These are phyloP conservation scores for Stegastes partitus DNA, from an alignment of 2,113 vertebrate genomes.

Conservation along the genomic window DNA sequence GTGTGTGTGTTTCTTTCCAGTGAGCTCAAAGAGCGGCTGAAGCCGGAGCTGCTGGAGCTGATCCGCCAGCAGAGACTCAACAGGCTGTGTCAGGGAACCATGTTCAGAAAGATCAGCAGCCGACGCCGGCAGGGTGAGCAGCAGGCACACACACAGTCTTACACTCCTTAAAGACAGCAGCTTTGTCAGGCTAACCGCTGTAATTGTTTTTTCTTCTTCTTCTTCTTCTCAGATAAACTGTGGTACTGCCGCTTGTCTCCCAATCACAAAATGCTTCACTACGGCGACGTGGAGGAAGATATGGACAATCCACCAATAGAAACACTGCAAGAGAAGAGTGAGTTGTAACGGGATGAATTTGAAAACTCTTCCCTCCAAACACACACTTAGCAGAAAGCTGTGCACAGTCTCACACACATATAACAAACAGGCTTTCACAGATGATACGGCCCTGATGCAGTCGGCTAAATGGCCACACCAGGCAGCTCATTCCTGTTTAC, in stretches of 20 bases:
- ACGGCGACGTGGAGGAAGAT: constrained; percentile 92
- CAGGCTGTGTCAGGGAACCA: constrained; percentile 93
- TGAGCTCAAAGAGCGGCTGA: constrained; percentile 93
- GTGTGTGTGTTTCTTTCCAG: constrained; percentile 73
- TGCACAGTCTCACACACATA: neutral
- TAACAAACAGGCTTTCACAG: no score
- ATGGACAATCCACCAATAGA: constrained; percentile 86
- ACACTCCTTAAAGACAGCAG: neutral
- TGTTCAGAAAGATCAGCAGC: constrained; percentile 97
- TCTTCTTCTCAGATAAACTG: constrained; percentile 88
- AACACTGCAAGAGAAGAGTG: constrained; percentile 92
- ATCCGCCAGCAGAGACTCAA: constrained; percentile 96
- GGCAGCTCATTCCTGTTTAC: no score
- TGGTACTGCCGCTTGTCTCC: constrained; percentile 98
- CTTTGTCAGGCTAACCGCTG: neutral
- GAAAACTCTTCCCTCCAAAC: neutral
- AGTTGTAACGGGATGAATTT: constrained; percentile 48
- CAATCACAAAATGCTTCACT: constrained; percentile 98
- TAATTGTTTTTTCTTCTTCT: neutral
- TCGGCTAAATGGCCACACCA: no score
- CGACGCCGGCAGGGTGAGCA: constrained; percentile 92
- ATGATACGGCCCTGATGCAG: neutral
- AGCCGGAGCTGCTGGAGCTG: constrained; percentile 93
- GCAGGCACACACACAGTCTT: no score
- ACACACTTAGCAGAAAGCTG: neutral